phyloP scores from a whole-genome alignment of 1,140 invertebrate species.

The Micrasema longulum region DNA sequence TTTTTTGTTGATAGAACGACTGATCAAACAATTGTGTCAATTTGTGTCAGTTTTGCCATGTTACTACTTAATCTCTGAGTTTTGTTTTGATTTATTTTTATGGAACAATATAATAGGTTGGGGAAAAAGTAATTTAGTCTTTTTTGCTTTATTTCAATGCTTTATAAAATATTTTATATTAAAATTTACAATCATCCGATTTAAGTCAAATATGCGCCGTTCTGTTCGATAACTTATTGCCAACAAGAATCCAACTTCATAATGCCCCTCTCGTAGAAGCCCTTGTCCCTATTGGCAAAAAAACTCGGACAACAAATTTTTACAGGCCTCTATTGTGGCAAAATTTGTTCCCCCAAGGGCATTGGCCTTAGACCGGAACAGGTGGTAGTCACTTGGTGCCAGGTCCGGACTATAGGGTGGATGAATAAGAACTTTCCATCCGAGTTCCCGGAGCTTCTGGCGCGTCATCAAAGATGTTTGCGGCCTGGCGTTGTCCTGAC shows the following conservation, averaged over 20 bases:
- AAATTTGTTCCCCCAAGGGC: slow-evolving; percentile 19
- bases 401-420: slow-evolving; percentile 19
- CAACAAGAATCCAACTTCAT: slow-evolving; percentile 21
- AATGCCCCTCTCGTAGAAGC: slow-evolving; percentile 24
- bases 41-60: too few relatives aligned
- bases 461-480: slow-evolving; percentile 20
- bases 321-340: slow-evolving; percentile 13
- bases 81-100: too few relatives aligned
- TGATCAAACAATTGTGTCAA: too few relatives aligned
- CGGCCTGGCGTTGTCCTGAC: slow-evolving; percentile 14
- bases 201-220: slow-evolving; percentile 17
- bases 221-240: slow-evolving; percentile 21
- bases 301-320: slow-evolving; percentile 12
- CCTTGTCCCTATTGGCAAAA: too few relatives aligned
- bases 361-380: slow-evolving; percentile 13
- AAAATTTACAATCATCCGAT: slow-evolving; percentile 23
- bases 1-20: too few relatives aligned
- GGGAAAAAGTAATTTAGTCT: slow-evolving; percentile 25
- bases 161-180: too few relatives aligned
- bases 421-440: slow-evolving; percentile 19
- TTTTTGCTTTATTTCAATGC: slow-evolving; percentile 16
- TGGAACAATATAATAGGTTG: slow-evolving; percentile 11
- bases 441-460: slow-evolving; percentile 11
- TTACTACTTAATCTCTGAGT: too few relatives aligned
- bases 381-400: slow-evolving; percentile 19